Evolutionary conservation across 2,113 vertebrate genomes (phyloP), one percentile per base, ranked within the genome.

Genomic region (Martes martes): DNA sequence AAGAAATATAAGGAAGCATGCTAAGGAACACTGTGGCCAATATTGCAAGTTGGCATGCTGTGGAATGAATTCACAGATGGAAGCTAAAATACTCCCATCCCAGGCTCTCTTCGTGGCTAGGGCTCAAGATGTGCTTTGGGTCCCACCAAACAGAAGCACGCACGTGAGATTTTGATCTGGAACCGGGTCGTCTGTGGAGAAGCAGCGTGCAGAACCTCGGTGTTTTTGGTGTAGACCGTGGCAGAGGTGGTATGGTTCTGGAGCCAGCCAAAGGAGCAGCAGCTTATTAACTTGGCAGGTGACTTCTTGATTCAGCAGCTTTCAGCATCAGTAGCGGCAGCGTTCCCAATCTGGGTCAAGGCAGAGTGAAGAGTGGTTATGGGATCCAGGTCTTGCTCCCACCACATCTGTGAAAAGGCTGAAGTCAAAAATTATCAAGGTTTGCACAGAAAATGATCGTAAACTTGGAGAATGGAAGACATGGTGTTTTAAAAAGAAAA

Each of bases 221-320:
- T 15, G 19, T 24, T 42, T 21, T 16, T 59, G 61, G 28, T 45
- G 55, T 6, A 42, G 61, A 50, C 80, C 6, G 11, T 21, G 28
- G 31, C 76, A 71, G 89, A 59, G 28, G 74, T 10, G 81, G 52
- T 13, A 6, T 10, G 55, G 42, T 69, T 91, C 61, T 52, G 47
- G 39, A 42, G 47, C 63, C 76, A n/a, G 39, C 28, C 36, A 0
- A 26, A 31, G 8, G 1, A 52, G 33, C 42, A 74, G 67, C 21
- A n/a, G 47, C 19, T 81, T 50, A n/a, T 76, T 80, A 33, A 88
- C 59, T n/a, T 76, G 55, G 45, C 63, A 94, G 76, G 31, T 52
- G 33, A 71, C 57, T 80, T 89, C 89, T 71, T 67, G 78, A 86
- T 89, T 89, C 71, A 86, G 89, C 86, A 91, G 78, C 63, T 93